Conservation (phyloP, 2,113 vertebrate species). For the Gnathonemus longibarbis region DNA sequence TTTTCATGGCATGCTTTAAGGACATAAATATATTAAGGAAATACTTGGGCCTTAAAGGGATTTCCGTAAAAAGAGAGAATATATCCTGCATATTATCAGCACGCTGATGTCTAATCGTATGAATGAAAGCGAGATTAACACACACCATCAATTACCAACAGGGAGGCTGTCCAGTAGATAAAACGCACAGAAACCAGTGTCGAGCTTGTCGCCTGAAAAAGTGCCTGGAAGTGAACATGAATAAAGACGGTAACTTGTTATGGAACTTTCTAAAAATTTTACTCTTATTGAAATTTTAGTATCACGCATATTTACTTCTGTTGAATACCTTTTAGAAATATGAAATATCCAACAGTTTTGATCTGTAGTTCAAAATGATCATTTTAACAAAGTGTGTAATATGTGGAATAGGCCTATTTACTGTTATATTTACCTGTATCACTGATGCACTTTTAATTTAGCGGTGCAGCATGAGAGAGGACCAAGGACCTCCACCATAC, state of each 20-base stretch:
- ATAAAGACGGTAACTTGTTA: slow-evolving; percentile 88
- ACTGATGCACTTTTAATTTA: slow-evolving; percentile 42
- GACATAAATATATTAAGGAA: not conserved
- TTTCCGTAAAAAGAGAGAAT: not conserved
- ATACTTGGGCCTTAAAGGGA: not conserved
- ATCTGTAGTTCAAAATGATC: not conserved
- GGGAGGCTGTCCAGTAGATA: slow-evolving; percentile 97
- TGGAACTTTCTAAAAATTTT: not conserved
- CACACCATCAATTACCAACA: slow-evolving; percentile 36
- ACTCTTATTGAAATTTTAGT: not conserved
- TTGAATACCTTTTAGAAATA: not conserved
- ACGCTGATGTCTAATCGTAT: not conserved
- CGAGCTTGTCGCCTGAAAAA: slow-evolving; percentile 96
- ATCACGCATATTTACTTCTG: not conserved
- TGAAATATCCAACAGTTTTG: not conserved
- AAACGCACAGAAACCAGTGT: slow-evolving; percentile 98
- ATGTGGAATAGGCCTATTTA: not conserved
- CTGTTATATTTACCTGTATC: not conserved
- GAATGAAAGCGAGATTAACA: not conserved
- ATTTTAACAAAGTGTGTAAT: not conserved
- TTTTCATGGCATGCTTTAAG: not conserved
- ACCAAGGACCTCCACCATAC: slow-evolving; percentile 91
- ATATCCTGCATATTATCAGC: not conserved
- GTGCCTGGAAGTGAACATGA: slow-evolving; percentile 99
- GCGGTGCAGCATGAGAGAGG: slow-evolving; percentile 96